Evolutionary conservation across 2,797 vertebrate genomes (phyloP).

Genomic region (Benthosema pterotum): DNA sequence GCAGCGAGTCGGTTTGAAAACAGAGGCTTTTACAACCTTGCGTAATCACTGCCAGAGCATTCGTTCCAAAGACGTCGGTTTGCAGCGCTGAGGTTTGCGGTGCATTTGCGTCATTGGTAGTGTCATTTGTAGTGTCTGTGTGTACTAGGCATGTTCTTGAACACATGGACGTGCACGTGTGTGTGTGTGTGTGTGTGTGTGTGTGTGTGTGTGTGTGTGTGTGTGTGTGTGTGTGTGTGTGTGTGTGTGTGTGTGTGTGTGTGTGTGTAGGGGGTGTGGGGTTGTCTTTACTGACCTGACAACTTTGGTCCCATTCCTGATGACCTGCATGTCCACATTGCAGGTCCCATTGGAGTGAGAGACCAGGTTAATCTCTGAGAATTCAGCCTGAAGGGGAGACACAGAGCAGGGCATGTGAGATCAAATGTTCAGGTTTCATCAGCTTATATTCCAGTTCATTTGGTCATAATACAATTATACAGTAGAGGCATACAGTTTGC

Average conservation of each 20-base stretch:
- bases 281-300: slow-evolving; percentile 86
- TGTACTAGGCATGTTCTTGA: no score
- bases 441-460: no score
- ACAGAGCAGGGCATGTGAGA: slow-evolving; percentile 2
- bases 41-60: slow-evolving; percentile 26
- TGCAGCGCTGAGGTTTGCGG: slow-evolving; percentile 10
- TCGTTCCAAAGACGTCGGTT: slow-evolving; percentile 15
- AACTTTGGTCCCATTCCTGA: slow-evolving; percentile 89
- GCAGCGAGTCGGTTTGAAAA: slow-evolving; percentile 27
- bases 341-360: slow-evolving; percentile 93
- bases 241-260: background rate
- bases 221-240: slow-evolving; percentile 23
- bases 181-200: slow-evolving; percentile 22
- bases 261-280: background rate
- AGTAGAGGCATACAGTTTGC: no score
- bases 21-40: slow-evolving; percentile 33
- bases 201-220: slow-evolving; percentile 45
- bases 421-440: no score
- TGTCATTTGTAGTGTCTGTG: no score
- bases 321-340: slow-evolving; percentile 92
- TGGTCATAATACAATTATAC: no score
- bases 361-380: slow-evolving; percentile 95
- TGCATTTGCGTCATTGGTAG: no score
- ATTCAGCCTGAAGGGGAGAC: slow-evolving; percentile 85
- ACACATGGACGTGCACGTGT: no score